A percentile compares a stretch with the other conserved stretches of the same genome.
phyloP scores from a whole-genome alignment of 2,797 vertebrate species.

The Gobio occitaniae region DNA sequence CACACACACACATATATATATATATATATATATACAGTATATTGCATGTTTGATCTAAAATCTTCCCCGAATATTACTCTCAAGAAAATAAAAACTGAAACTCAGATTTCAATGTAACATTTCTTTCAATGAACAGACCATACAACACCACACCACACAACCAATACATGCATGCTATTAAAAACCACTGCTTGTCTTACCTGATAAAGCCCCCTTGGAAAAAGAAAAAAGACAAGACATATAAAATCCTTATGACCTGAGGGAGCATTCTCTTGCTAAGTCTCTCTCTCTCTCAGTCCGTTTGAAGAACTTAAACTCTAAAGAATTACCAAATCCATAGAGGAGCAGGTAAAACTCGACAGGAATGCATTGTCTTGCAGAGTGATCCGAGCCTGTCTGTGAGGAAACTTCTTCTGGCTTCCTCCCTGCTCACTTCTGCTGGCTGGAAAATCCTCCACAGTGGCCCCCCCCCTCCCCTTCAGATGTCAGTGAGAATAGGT shows the following conservation, averaged over 20 bases:
- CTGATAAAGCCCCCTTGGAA: slow-evolving; percentile 83
- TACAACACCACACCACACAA: background rate
- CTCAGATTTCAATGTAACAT: background rate
- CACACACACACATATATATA: no score
- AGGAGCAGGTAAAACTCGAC: slow-evolving; percentile 67
- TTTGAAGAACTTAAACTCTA: slow-evolving; percentile 70
- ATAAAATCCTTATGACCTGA: slow-evolving; percentile 80
- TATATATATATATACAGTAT: background rate
- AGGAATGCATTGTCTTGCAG: slow-evolving; percentile 76
- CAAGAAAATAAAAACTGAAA: background rate
- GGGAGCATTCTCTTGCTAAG: slow-evolving; percentile 81
- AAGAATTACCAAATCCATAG: slow-evolving; percentile 78
- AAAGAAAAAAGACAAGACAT: slow-evolving; percentile 79
- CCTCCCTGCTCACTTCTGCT: slow-evolving; percentile 68
- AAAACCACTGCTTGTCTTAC: slow-evolving; percentile 67
- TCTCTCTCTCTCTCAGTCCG: slow-evolving; percentile 63
- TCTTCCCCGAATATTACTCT: background rate
- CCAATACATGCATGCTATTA: background rate
- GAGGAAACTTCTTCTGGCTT: slow-evolving; percentile 77
- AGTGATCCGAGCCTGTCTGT: slow-evolving; percentile 71
- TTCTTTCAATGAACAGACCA: background rate
- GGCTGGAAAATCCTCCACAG: slow-evolving; percentile 72
- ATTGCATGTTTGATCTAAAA: background rate
- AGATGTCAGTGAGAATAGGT: slow-evolving; percentile 57
- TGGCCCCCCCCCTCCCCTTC: slow-evolving; percentile 53